Conservation (phyloP, 2,113 vertebrate species). For the Paramormyrops kingsleyae region DNA sequence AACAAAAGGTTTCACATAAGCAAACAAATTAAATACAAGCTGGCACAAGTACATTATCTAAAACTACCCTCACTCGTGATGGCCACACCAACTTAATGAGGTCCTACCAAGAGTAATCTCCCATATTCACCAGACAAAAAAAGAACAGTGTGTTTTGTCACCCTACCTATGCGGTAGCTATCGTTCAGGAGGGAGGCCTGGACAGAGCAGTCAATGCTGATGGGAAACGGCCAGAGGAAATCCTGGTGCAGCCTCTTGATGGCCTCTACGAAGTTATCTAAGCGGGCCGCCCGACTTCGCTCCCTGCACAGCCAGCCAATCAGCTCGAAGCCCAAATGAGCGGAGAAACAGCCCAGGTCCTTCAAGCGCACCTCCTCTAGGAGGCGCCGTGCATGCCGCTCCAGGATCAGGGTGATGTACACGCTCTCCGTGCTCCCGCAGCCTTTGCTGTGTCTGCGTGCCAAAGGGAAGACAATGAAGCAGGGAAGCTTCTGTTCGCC, state of each 20-base stretch:
- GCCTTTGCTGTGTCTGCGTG: constrained; percentile 66
- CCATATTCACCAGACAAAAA: not conserved
- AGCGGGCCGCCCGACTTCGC: constrained; percentile 77
- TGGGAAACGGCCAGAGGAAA: constrained; percentile 92
- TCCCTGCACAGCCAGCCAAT: constrained; percentile 92
- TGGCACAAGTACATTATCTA: not conserved
- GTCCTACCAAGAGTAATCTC: not conserved
- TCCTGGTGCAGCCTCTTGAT: constrained; percentile 87
- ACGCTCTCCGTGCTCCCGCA: constrained; percentile 86
- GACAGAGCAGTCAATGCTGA: constrained; percentile 73
- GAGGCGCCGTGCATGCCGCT: constrained; percentile 86
- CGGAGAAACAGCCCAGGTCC: constrained; percentile 90
- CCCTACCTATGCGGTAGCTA: constrained; percentile 75
- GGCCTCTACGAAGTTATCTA: constrained; percentile 82
- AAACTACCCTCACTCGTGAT: not conserved
- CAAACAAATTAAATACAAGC: not conserved
- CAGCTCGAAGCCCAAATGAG: constrained; percentile 89
- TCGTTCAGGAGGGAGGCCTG: constrained; percentile 87
- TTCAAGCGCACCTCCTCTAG: constrained; percentile 85
- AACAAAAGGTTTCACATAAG: not conserved
- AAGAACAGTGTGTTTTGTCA: not conserved
- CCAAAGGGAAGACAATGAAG: not conserved
- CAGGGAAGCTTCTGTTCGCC: not conserved
- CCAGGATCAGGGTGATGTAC: constrained; percentile 97
- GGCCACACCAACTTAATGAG: not conserved